phyloP scores from a whole-genome alignment of 2,888 invertebrate genomes.

The Catocala sponsa region DNA sequence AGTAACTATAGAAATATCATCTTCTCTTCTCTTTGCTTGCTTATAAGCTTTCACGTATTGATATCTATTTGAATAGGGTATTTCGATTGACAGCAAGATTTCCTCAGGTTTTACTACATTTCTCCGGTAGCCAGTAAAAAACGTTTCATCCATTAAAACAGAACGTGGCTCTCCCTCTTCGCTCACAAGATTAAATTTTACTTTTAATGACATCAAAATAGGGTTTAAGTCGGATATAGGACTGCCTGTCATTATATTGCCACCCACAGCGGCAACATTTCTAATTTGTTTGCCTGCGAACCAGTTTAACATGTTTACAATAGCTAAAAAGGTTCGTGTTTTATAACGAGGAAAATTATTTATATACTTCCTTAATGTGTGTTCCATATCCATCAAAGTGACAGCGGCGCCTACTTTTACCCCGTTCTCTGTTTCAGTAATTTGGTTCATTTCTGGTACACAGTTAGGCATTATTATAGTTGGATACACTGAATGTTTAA shows the following conservation, averaged over 20 bases:
- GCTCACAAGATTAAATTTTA: constrained; percentile 91
- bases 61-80: constrained; percentile 91
- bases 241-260: constrained; percentile 98
- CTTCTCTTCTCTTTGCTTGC: constrained; percentile 95
- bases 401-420: constrained; percentile 94
- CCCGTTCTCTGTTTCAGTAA: constrained; percentile 87
- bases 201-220: constrained; percentile 94
- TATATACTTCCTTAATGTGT: constrained; percentile 89
- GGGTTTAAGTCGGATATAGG: constrained; percentile 99
- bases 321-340: constrained; percentile 90
- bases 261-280: constrained; percentile 97
- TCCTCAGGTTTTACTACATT: constrained; percentile 92
- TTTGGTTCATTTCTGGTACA: constrained; percentile 92
- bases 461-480: constrained; percentile 95
- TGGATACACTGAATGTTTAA: constrained; percentile 92
- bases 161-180: constrained; percentile 84
- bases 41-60: constrained; percentile 94
- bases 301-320: constrained; percentile 96
- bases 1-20: constrained; percentile 97
- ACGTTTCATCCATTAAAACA: constrained; percentile 91
- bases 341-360: constrained; percentile 86
- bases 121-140: constrained; percentile 94
- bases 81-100: constrained; percentile 91
- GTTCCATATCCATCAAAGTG: constrained; percentile 93
- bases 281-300: constrained; percentile 98